A percentile compares a stretch with the other conserved stretches of the same genome.
Evolutionary conservation across 64 coral and sea anemone species (phyloP).

Genomic region (Anthopleura sola): DNA sequence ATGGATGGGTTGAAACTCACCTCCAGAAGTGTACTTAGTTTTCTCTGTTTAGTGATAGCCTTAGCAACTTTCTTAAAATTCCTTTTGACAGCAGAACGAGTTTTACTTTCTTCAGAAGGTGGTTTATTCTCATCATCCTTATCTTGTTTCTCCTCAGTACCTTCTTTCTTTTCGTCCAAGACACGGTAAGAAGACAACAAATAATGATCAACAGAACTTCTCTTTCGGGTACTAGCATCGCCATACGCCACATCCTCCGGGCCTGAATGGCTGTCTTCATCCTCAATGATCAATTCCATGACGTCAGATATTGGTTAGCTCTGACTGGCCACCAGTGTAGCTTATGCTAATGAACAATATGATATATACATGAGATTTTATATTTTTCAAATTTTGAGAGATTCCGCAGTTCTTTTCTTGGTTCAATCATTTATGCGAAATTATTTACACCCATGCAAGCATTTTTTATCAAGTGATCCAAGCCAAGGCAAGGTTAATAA

Average conservation of each 20-base stretch:
- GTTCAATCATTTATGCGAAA: no score
- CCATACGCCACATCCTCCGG: neutral
- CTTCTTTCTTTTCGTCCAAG: neutral
- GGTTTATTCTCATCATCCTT: neutral
- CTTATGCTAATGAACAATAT: neutral
- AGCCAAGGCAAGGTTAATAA: no score
- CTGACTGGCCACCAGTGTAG: neutral
- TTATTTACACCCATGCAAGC: no score
- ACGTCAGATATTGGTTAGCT: neutral
- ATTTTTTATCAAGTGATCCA: no score
- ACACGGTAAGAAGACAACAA: neutral
- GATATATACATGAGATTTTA: neutral
- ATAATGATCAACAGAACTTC: neutral
- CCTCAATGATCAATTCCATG: neutral
- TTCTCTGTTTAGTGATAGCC: constrained; percentile 67
- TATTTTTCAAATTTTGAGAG: no score
- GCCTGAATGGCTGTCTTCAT: neutral
- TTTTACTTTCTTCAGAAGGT: neutral
- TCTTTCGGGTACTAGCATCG: neutral
- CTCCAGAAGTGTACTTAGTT: constrained; percentile 50
- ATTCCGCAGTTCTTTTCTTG: no score
- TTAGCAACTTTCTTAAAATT: constrained; percentile 50
- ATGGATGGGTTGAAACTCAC: no score
- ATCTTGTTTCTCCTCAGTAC: neutral
- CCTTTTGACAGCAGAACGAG: neutral